These are phyloP conservation scores for Drosophila takahashii DNA, from an alignment of 1,140 invertebrate species.

Conservation along the genomic window DNA sequence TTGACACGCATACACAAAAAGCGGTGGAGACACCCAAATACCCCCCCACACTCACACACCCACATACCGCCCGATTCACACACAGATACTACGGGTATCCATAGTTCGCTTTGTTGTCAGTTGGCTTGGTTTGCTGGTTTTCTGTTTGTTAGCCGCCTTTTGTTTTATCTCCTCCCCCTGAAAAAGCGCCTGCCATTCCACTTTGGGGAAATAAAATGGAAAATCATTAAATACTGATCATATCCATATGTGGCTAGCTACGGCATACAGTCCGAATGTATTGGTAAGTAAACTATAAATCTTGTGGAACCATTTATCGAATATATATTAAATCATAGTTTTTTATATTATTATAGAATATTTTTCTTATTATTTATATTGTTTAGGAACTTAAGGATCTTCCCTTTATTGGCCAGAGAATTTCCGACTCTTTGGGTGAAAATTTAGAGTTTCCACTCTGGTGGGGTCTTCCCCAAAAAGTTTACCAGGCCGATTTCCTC, in stretches of 20 bases:
- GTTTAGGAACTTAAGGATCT: no score
- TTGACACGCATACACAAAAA: slow-evolving; percentile 71
- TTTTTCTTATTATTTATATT: no score
- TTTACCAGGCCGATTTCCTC: slow-evolving; percentile 47
- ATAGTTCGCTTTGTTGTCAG: slow-evolving; percentile 67
- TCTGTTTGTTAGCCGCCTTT: slow-evolving; percentile 76
- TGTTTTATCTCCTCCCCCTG: slow-evolving; percentile 62
- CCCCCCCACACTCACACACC: slow-evolving; percentile 14
- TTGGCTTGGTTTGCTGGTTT: slow-evolving; percentile 71
- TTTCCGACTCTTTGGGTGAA: neutral
- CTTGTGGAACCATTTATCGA: no score
- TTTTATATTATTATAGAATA: no score
- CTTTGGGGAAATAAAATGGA: slow-evolving; percentile 35
- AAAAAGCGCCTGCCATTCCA: neutral
- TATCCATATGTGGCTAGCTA: slow-evolving; percentile 3
- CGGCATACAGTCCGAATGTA: neutral
- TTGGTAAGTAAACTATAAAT: neutral
- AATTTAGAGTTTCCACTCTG: neutral
- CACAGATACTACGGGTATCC: slow-evolving; percentile 24
- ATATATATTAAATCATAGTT: no score
- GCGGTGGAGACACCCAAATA: slow-evolving; percentile 53
- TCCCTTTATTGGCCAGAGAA: neutral
- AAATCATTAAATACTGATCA: slow-evolving; percentile 29
- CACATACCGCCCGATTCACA: slow-evolving; percentile 33
- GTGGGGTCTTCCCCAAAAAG: slow-evolving; percentile 18